Base-by-base conservation (phyloP, 2,797 vertebrate species). In the Arrhamphus sclerolepis region DNA sequence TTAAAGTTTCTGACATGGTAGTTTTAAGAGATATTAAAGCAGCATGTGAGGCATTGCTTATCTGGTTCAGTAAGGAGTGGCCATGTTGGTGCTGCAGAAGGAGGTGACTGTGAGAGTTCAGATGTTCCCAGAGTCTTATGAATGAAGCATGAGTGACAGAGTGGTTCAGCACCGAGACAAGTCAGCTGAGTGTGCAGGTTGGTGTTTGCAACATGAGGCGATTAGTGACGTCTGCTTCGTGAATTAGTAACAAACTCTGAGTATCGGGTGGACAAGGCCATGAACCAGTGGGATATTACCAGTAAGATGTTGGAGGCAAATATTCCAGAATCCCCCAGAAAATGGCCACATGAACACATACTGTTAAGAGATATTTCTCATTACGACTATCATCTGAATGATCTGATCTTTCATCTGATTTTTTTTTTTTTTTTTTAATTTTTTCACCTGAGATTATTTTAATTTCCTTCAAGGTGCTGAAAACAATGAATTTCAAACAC, bases 191-290 rank as follows among this genome's bases (percentile, higher is more conserved):
- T 21, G 31, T 31, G n/a, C 62, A 29, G 51, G 50, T 47, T 64
- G 70, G 56, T 53, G 78, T 24, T 40, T 47, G 86, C 83, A 90
- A 92, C 85, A 82, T 56, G 83, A 93, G 81, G 82, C 85, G 72
- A 43, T 64, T 46, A 24, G 79, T 91, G 85, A 90, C 69, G 58
- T 83, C 67, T 17, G 55, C 75, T 72, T 75, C 66, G 82, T 93
- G 50, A 90, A 92, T 91, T 89, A 92, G 75, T 92, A 69, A 94
- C 78, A 67, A 71, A 56, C 64, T 47, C 57, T 19, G 58, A 43
- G 83, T 88, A 80, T 92, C 87, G 40, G 77, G 81, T 92, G 70
- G 79, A 66, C 48, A 6, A 20, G 19, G 52, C 61, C 43, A 46
- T 16, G 26, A 55, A 53, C 65, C 49, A 63, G 72, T 51, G 56